Percentiles rank a stretch among this genome's conserved stretches.
These are phyloP conservation scores for Drosophila ogumai DNA, from an alignment of 1,140 invertebrate species.

Conservation along the genomic window DNA sequence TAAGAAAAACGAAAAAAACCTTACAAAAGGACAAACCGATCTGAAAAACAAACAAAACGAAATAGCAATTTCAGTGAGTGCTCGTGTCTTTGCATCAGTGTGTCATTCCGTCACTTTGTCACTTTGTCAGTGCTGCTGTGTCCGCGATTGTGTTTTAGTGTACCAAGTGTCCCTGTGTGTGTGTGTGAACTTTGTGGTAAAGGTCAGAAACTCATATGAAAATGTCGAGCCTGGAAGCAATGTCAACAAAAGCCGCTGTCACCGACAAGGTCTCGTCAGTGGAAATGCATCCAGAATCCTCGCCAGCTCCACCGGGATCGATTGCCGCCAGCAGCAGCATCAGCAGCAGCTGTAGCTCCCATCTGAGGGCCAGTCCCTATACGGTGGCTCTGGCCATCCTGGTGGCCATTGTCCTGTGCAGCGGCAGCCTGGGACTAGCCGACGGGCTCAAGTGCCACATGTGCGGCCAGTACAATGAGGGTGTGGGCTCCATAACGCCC, in stretches of 20 bases:
- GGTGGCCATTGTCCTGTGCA: slow-evolving; percentile 60
- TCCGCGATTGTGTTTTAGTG: slow-evolving; percentile 13
- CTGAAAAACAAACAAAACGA: slow-evolving; percentile 21
- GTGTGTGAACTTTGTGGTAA: slow-evolving; percentile 47
- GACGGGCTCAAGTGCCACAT: slow-evolving; percentile 89
- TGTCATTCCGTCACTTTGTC: slow-evolving; percentile 24
- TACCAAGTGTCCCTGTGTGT: slow-evolving; percentile 3
- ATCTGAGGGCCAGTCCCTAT: slow-evolving; percentile 40
- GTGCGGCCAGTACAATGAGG: slow-evolving; percentile 92
- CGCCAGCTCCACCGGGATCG: slow-evolving; percentile 23
- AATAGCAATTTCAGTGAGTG: slow-evolving; percentile 60
- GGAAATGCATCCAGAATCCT: slow-evolving; percentile 26
- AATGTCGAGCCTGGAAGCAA: slow-evolving; percentile 69
- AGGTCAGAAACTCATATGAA: slow-evolving; percentile 66
- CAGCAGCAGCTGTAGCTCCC: slow-evolving; percentile 2
- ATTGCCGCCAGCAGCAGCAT: slow-evolving; percentile 21
- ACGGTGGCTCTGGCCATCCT: slow-evolving; percentile 41
- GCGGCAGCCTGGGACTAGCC: slow-evolving; percentile 61
- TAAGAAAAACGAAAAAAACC: slow-evolving; percentile 35
- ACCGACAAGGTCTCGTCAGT: slow-evolving; percentile 28
- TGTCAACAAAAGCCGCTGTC: slow-evolving; percentile 55
- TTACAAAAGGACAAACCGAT: slow-evolving; percentile 25
- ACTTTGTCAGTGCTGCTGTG: slow-evolving; percentile 4
- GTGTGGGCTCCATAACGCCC: slow-evolving; percentile 92
- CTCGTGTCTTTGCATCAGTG: slow-evolving; percentile 23